Evolutionary conservation across 2,113 vertebrate species (phyloP).

Genomic region (Telmatochromis brichardi): DNA sequence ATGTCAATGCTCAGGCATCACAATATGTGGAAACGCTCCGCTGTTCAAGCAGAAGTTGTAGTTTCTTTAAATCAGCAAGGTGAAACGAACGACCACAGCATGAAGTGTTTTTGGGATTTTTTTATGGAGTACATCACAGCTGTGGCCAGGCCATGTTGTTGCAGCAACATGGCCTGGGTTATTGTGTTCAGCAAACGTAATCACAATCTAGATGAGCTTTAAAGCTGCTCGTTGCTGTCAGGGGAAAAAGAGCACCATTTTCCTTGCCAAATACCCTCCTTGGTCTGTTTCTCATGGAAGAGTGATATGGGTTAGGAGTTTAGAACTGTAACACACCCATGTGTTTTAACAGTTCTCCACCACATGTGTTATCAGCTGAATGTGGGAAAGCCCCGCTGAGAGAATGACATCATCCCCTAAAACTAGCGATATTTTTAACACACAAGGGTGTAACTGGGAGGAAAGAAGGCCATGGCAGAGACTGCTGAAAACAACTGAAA

Average conservation of each 20-base stretch:
- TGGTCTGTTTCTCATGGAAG: slow-evolving; percentile 41
- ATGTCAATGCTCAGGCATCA: neutral
- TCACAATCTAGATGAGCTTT: slow-evolving; percentile 47
- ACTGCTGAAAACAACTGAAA: slow-evolving; percentile 30
- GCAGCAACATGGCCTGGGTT: slow-evolving; percentile 43
- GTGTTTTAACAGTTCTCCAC: slow-evolving; percentile 51
- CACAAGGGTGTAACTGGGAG: slow-evolving; percentile 52
- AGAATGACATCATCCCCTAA: slow-evolving; percentile 55
- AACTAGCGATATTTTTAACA: slow-evolving; percentile 43
- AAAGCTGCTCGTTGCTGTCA: slow-evolving; percentile 26
- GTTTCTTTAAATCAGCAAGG: slow-evolving; percentile 16
- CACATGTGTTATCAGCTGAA: slow-evolving; percentile 69
- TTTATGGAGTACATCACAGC: slow-evolving; percentile 28
- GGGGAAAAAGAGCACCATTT: slow-evolving; percentile 20
- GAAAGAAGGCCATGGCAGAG: slow-evolving; percentile 24
- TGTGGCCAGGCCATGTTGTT: neutral
- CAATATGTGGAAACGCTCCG: neutral
- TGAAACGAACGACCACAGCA: neutral
- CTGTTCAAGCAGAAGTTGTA: neutral
- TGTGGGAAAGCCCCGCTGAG: slow-evolving; percentile 66
- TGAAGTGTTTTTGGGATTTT: slow-evolving; percentile 5
- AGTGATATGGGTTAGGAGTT: slow-evolving; percentile 54
- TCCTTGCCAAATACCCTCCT: slow-evolving; percentile 31
- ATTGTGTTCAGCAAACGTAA: slow-evolving; percentile 41
- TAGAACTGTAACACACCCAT: slow-evolving; percentile 53